Conservation (phyloP, 2,113 vertebrate species). For the Dasyornis broadbenti region DNA sequence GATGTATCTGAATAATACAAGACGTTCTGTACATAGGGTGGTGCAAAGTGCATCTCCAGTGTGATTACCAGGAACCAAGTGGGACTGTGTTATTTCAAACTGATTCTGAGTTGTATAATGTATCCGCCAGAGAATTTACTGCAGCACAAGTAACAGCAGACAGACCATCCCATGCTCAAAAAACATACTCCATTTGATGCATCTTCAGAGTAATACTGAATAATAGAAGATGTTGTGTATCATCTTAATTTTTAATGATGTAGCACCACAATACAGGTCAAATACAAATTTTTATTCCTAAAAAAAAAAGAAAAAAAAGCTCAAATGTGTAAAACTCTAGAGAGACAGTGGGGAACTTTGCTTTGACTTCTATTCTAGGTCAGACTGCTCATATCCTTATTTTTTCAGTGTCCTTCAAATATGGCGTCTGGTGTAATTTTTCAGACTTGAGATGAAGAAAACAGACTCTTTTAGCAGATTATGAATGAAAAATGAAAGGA, state of each 20-base stretch:
- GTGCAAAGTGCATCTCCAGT: neutral
- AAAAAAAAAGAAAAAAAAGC: neutral
- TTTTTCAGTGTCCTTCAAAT: neutral
- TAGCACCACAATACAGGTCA: neutral
- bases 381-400: neutral
- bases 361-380: neutral
- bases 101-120: neutral
- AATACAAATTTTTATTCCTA: neutral
- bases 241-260: neutral
- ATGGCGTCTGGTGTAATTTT: neutral
- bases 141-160: neutral
- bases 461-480: neutral
- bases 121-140: neutral
- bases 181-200: neutral
- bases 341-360: neutral
- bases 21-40: neutral
- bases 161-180: neutral
- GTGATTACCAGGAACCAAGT: neutral
- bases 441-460: neutral
- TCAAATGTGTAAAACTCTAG: neutral
- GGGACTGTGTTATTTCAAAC: neutral
- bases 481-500: neutral
- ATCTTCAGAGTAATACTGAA: slow-evolving; percentile 11
- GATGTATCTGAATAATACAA: neutral
- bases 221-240: slow-evolving; percentile 11